Evolutionary conservation across 2,888 invertebrate species (phyloP), one percentile per base, ranked within the genome.

Genomic region (Xanthorhoe spadicearia): DNA sequence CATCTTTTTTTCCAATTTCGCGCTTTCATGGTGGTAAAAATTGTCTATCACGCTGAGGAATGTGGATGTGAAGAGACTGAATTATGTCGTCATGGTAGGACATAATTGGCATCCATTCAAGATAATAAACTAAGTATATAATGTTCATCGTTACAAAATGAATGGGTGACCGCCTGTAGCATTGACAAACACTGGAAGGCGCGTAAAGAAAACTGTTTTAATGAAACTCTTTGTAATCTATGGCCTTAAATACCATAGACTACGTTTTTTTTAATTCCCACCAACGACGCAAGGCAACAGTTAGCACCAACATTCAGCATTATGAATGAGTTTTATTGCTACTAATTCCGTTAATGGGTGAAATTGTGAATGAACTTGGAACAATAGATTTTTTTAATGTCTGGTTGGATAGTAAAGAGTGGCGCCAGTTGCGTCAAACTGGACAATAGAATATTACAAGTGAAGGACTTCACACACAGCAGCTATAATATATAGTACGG

Each of bases 1-100:
- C 91, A 86, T 83, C 79, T 86, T 84, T 84, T 85, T 80, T 78
- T 76, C 74, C 76, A 82, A 91, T 91, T 92, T 92, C 85, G 88
- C 88, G 90, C 91, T 84, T 84, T 88, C 90, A 84, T 79, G 90
- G 89, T 90, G 90, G 90, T 82, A 71, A 66, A 63, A 53, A 61
- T 69, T 66, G 64, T 71, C 65, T 58, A 61, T 55, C 50, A 55
- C n/a, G 51, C 62, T 60, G 10, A 5, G 63, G 61, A 68, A 68
- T 64, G 57, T 55, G 57, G 54, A 54, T 52, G 19, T 43, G 13
- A 10, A 13, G 13, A 13, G 38, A 3, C 13, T 46, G n/a, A 48
- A 43, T 7, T 61, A 65, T 19, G 23, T 51, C 9, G 18, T 28
- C 17, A 49, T 17, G 15, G 48, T 48, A 49, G 4, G 38, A 58